Evolutionary conservation across 2,113 vertebrate species (phyloP), one percentile per base, ranked within the genome.

Genomic region (Python bivittatus): DNA sequence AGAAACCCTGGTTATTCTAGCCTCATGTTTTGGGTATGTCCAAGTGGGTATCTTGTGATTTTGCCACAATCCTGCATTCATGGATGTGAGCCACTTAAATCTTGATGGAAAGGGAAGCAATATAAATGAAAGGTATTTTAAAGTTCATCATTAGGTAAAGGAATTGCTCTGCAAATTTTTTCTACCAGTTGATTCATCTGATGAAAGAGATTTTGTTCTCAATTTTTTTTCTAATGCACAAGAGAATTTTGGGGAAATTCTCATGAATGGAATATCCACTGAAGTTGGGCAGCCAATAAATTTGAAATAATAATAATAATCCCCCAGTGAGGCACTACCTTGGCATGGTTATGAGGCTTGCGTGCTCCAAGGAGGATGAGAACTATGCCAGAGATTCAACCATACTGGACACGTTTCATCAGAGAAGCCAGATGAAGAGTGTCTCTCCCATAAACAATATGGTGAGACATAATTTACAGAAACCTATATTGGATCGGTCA

Each of bases 71-170:
- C 8, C 25, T 48, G 17, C 52, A 23, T 9, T 9, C 20, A 44
- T 44, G 27, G 0, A 15, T 23, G 44, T 61, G 13, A 27, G 52
- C 29, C 64, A 42, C 61, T 91, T 72, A 38, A 42, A 27, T 38
- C 4, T 52, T 25, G 0, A 38, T 22, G 13, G 58, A 0, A 6
- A 68, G 0, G 17, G 15, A 86, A 52, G 2, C 3, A n/a, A 52
- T 52, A n/a, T n/a, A n/a, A 68, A 38, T 8, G 29, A n/a, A n/a
- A 7, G 44, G 44, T 20, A 15, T 53, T 10, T 1, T 0, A 38
- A 79, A 7, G 1, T 79, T 38, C n/a, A 79, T 6, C 20, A 38
- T 15, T 38, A 38, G 68, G 15, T 15, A 38, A 38, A 79, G 33
- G 6, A 79, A 79, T 38, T 72, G 6, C 2, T 72, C n/a, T 7